Evolutionary conservation across 2,113 vertebrate genomes (phyloP), one percentile per base, ranked within the genome.

Genomic region (Perognathus longimembris): DNA sequence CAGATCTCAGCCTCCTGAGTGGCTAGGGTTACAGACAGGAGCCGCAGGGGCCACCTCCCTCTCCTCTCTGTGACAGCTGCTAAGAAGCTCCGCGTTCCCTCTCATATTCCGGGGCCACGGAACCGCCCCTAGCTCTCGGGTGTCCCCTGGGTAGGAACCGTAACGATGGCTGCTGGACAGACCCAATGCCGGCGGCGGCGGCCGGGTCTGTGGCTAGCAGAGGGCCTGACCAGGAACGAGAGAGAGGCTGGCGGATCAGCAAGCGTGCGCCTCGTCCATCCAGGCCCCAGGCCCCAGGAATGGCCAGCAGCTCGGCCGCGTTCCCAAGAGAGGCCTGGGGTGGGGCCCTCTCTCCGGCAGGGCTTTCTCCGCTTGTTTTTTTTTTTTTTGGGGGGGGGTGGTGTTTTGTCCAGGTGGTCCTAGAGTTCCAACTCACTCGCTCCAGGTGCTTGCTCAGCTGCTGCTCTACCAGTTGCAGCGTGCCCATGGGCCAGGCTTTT

Each of bases 61-160:
- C 93, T 78, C 74, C 26, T 14, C 82, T 69, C 82, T 78, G 28
- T 80, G 28, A 45, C 66, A 71, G 87, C 87, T 83, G 61, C 80
- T 34, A 77, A 92, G 89, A 88, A 92, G 64, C 74, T 93, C 91
- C 75, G 45, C 30, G 83, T 24, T 79, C 20, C 40, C 20, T 82
- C 66, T 73, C 32, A 0, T n/a, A 61, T 30, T 59, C 74, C 67
- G 32, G 28, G 34, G 66, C 11, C 24, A 66, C 3, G 70, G 40
- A 89, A 5, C n/a, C 26, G 63, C 22, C 81, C 40, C 59, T 61
- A 61, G 10, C 24, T n/a, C 70, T 71, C 21, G 18, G 26, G 42
- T 85, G 14, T 36, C 75, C 14, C 17, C 50, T 54, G 50, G 50
- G 50, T 54, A 82, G 73, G 73, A 74, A 67, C 64, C 80, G 11